Conservation (phyloP, 2,113 vertebrate species). For the Cyprinodon variegatus region DNA sequence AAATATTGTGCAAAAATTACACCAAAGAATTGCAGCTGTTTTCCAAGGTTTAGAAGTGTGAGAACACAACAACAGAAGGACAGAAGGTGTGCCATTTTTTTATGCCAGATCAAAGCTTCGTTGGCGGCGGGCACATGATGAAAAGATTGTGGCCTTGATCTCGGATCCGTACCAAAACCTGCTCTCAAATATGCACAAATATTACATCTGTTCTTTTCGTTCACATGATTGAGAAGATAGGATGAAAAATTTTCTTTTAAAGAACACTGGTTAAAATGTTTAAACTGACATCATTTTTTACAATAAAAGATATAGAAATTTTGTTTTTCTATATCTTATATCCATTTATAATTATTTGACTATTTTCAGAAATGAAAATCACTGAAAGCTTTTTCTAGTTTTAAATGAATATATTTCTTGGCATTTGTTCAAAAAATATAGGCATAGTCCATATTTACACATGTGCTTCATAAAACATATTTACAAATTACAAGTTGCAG, state of each 20-base stretch:
- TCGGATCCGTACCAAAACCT: constrained; percentile 47
- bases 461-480: too few species aligned
- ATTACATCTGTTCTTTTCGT: constrained; percentile 32
- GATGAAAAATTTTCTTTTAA: background rate
- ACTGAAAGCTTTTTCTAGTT: too few species aligned
- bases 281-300: background rate
- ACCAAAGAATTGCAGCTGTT: constrained; percentile 32
- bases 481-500: too few species aligned
- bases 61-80: constrained; percentile 43
- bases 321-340: background rate
- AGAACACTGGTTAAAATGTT: background rate
- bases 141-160: constrained; percentile 72
- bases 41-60: constrained; percentile 28
- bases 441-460: too few species aligned
- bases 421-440: too few species aligned
- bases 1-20: constrained; percentile 3
- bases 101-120: constrained; percentile 71
- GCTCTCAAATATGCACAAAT: constrained; percentile 36
- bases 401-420: too few species aligned
- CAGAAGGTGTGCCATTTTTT: constrained; percentile 63
- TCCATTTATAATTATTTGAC: too few species aligned
- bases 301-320: background rate
- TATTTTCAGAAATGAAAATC: too few species aligned
- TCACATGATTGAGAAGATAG: constrained; percentile 46
- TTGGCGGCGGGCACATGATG: constrained; percentile 57